Base-by-base conservation (phyloP, 2,888 invertebrate genomes). In the Slavum lentiscoides region DNA sequence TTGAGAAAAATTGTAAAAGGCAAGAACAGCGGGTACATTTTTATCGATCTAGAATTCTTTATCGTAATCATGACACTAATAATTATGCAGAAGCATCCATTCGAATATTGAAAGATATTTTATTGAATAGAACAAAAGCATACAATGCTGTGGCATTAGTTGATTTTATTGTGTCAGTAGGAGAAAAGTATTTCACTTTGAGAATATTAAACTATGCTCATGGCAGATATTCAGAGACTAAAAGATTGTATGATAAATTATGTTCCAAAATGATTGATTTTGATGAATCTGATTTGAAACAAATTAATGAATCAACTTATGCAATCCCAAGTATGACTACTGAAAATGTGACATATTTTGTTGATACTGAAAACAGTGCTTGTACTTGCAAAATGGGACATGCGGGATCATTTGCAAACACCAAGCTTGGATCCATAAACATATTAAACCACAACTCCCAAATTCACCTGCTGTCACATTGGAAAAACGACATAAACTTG, bases 1-100 rank as follows among this genome's bases (percentile, higher is more conserved):
- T 72, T 61, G 39, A 72, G 39, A 59, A 70, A 9, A 72, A 72
- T 61, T 72, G 59, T 58, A 72, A 72, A 59, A 58, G 70, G 11
- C n/a, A 30, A n/a, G 30, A 70, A 58, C 70, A 70, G 30, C 58
- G 70, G 70, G 58, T 70, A n/a, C 30, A n/a, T 58, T 58, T 37
- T 37, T 37, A 59, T 1, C 13, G 70, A 70, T 58, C 30, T 13
- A 58, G 19, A 0, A 70, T 37, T 37, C 8, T 70, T 37, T 70
- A 70, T 37, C 23, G 70, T 7, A 70, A 70, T 70, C 53, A 58
- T 19, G 58, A 70, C 11, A 70, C 72, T 11, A 70, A 70, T n/a
- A n/a, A n/a, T n/a, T n/a, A n/a, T n/a, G n/a, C n/a, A n/a, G n/a
- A n/a, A n/a, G n/a, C n/a, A n/a, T n/a, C n/a, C n/a, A n/a, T n/a